phyloP scores from a whole-genome alignment of 2,797 vertebrate species.

The Parambassis ranga region DNA sequence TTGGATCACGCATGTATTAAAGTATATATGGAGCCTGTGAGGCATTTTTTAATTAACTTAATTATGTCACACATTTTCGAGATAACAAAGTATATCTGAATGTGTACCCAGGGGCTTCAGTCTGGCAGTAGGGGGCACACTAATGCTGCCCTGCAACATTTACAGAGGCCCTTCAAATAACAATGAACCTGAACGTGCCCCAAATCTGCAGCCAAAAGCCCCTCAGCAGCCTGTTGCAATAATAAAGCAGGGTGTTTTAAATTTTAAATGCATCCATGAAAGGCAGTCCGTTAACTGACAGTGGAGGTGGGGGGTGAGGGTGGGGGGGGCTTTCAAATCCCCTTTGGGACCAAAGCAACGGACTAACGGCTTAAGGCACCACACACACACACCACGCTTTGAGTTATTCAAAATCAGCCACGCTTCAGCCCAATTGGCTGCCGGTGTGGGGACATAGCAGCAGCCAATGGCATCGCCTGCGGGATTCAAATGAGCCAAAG shows the following conservation, averaged over 20 bases:
- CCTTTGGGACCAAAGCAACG: conserved; percentile 34
- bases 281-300: conserved; percentile 44
- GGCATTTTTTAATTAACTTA: too few relatives aligned
- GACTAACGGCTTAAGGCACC: conserved; percentile 55
- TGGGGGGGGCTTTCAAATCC: conserved; percentile 40
- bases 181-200: conserved; percentile 31
- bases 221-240: conserved; percentile 34
- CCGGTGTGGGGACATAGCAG: neutral
- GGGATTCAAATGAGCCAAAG: conserved; percentile 54
- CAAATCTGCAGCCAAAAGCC: conserved; percentile 32
- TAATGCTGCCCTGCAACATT: conserved; percentile 29
- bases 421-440: conserved; percentile 52
- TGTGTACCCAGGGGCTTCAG: conserved; percentile 2
- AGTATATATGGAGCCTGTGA: too few relatives aligned
- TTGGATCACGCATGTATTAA: too few relatives aligned
- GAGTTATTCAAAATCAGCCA: conserved; percentile 52
- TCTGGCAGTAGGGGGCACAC: conserved; percentile 64
- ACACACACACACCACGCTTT: conserved; percentile 32
- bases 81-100: too few relatives aligned
- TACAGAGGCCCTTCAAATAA: conserved; percentile 9
- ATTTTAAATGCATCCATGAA: conserved; percentile 68
- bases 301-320: too few relatives aligned
- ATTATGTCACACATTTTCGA: too few relatives aligned
- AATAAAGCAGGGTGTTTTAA: conserved; percentile 55
- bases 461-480: conserved; percentile 49